Percentiles rank a stretch among this genome's conserved stretches.
Evolutionary conservation across 1,140 invertebrate species (phyloP).

Genomic region (Hirudo medicinalis): DNA sequence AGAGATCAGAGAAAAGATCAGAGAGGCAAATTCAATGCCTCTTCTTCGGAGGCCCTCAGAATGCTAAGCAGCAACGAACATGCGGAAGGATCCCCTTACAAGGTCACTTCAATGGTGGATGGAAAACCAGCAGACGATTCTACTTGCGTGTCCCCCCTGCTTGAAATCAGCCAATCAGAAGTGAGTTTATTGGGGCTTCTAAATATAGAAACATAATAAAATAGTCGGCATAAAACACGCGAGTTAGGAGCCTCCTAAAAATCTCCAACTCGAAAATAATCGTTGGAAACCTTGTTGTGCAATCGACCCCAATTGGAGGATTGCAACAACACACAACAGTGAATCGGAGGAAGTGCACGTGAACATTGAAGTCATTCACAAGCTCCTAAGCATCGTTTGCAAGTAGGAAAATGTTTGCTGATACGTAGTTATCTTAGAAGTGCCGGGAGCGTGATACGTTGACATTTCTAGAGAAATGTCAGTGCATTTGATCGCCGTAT

Average conservation of each 20-base stretch:
- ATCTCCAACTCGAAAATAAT: too few species aligned
- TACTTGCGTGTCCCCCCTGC: background rate
- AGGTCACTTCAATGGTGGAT: background rate
- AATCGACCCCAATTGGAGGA: too few species aligned
- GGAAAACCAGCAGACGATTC: background rate
- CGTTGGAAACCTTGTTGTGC: too few species aligned
- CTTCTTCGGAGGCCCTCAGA: background rate
- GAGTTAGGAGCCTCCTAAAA: background rate
- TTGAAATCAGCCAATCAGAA: background rate
- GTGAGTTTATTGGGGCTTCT: background rate
- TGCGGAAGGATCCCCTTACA: background rate
- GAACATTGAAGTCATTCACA: too few species aligned
- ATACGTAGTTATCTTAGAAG: too few species aligned
- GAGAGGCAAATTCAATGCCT: background rate
- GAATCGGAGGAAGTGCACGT: too few species aligned
- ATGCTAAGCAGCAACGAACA: constrained; percentile 7
- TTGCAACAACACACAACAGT: too few species aligned
- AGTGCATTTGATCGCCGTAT: too few species aligned
- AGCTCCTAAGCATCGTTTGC: too few species aligned
- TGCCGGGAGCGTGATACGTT: too few species aligned
- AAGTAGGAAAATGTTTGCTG: too few species aligned
- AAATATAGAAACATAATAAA: background rate
- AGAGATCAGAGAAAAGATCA: background rate
- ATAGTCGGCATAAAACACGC: background rate
- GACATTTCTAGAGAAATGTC: too few species aligned